phyloP scores from a whole-genome alignment of 1,140 invertebrate species.

The Acromyrmex heyeri region DNA sequence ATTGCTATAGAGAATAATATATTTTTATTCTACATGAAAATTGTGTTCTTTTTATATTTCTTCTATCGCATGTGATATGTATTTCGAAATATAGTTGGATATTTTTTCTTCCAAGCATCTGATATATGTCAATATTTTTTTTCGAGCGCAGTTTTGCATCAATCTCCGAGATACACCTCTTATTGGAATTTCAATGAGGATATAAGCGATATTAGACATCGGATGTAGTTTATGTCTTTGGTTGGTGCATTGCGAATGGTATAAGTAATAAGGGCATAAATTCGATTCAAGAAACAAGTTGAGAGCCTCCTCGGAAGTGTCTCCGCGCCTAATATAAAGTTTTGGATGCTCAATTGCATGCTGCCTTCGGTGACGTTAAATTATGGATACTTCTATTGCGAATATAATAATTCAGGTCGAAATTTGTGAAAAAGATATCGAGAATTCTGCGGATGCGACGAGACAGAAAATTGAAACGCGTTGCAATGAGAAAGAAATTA shows the following conservation, averaged over 20 bases:
- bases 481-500: background rate
- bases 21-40: background rate
- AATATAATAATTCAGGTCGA: conserved; percentile 15
- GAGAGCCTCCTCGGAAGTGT: background rate
- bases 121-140: background rate
- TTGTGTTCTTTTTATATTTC: background rate
- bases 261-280: conserved; percentile 53
- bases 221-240: conserved; percentile 20
- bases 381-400: background rate
- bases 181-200: conserved; percentile 43
- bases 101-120: background rate
- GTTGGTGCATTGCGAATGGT: conserved; percentile 6
- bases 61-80: background rate
- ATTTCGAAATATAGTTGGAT: background rate
- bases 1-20: background rate
- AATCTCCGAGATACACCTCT: background rate
- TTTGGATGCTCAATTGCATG: conserved; percentile 16
- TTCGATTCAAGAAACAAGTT: conserved; percentile 51
- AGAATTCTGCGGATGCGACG: background rate
- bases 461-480: background rate
- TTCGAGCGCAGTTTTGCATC: background rate
- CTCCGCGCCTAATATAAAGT: background rate
- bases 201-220: conserved; percentile 36
- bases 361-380: conserved; percentile 14
- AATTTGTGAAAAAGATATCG: background rate